Evolutionary conservation across 2,888 invertebrate species (phyloP).

Genomic region (Agrilus biguttatus): DNA sequence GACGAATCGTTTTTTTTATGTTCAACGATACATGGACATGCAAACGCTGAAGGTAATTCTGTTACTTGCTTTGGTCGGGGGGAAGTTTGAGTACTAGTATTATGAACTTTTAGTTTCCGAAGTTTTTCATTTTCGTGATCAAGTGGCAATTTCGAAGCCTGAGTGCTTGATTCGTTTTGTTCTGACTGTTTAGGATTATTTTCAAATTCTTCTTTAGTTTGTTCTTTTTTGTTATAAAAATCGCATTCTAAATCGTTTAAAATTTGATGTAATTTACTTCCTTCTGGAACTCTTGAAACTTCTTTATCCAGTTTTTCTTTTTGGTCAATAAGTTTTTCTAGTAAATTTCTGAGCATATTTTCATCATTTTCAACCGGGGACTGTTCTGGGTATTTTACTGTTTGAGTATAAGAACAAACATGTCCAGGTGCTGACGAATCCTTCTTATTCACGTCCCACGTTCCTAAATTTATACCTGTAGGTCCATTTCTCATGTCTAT

Average conservation of each 20-base stretch:
- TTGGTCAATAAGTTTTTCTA: slow-evolving; percentile 25
- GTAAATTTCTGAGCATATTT: slow-evolving; percentile 20
- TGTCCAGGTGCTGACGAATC: neutral
- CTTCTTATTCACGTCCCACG: slow-evolving; percentile 11
- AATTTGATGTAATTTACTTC: slow-evolving; percentile 17
- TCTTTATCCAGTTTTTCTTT: slow-evolving; percentile 26
- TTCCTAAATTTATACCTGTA: slow-evolving; percentile 10
- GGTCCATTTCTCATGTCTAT: slow-evolving; percentile 8
- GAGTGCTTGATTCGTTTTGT: neutral
- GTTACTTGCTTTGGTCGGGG: slow-evolving; percentile 9
- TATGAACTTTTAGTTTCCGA: slow-evolving; percentile 20
- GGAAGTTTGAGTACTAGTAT: slow-evolving; percentile 28
- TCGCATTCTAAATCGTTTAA: slow-evolving; percentile 11
- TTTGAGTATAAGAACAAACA: neutral
- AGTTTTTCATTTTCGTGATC: neutral
- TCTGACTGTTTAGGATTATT: neutral
- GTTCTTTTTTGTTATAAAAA: slow-evolving; percentile 2
- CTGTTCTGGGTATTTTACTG: neutral
- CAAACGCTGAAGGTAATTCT: too few relatives aligned
- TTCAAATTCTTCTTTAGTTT: neutral
- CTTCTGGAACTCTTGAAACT: slow-evolving; percentile 19
- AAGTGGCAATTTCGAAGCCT: too few relatives aligned
- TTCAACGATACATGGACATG: too few relatives aligned
- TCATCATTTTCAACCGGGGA: slow-evolving; percentile 4
- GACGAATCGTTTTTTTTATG: too few relatives aligned